Conservation (phyloP, 2,888 invertebrate species). For the Drosophila conformis region DNA sequence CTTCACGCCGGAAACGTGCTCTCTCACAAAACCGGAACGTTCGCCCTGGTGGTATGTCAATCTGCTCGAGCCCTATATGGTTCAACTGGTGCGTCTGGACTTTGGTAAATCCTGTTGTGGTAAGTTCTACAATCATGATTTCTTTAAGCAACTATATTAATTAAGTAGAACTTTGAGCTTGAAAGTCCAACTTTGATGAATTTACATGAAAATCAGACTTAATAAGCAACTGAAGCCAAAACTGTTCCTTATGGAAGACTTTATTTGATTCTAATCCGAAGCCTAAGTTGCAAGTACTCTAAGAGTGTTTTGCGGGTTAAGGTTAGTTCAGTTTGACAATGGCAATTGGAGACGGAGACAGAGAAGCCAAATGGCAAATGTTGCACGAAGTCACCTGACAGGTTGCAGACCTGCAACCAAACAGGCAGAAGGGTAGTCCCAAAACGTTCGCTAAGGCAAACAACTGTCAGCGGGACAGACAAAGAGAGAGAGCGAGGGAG, state of each 20-base stretch:
- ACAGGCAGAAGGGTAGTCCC: slow-evolving; percentile 63
- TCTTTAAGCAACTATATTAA: background rate
- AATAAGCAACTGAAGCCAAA: background rate
- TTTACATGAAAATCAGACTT: background rate
- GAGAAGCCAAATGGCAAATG: slow-evolving; percentile 55
- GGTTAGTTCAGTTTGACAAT: slow-evolving; percentile 15
- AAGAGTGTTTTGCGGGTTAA: background rate
- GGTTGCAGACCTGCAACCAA: slow-evolving; percentile 20
- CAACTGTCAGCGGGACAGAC: slow-evolving; percentile 55
- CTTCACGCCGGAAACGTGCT: slow-evolving; percentile 94
- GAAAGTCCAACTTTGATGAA: background rate
- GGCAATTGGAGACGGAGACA: background rate
- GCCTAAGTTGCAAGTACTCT: background rate
- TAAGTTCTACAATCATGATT: slow-evolving; percentile 86
- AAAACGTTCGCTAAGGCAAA: slow-evolving; percentile 57
- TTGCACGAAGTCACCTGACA: slow-evolving; percentile 52
- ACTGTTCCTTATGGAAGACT: background rate
- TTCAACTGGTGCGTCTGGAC: slow-evolving; percentile 95
- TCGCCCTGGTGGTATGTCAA: slow-evolving; percentile 98
- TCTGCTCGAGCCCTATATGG: slow-evolving; percentile 97
- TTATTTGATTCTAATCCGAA: background rate
- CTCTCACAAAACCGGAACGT: slow-evolving; percentile 92
- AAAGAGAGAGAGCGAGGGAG: background rate
- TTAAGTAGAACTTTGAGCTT: background rate
- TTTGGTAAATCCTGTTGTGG: slow-evolving; percentile 96